Evolutionary conservation across 2,888 invertebrate genomes (phyloP).

Genomic region (Plebejus argus): DNA sequence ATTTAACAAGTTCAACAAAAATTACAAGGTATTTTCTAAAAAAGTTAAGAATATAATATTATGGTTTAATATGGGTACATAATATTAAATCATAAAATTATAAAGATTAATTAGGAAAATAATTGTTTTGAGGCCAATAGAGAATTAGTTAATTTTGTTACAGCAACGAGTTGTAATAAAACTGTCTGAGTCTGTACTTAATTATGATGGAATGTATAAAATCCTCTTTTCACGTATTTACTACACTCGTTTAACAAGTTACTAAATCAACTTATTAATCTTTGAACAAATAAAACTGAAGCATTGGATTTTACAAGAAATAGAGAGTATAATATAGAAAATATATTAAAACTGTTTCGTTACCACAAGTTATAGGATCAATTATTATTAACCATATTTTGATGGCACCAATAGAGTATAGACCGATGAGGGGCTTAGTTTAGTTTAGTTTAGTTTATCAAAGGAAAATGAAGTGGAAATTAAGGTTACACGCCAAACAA

Average conservation of each 20-base stretch:
- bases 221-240: background rate
- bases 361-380: background rate
- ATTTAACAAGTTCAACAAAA: background rate
- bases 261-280: background rate
- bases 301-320: background rate
- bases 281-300: background rate
- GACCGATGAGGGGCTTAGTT: background rate
- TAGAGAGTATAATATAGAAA: background rate
- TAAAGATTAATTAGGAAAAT: background rate
- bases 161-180: background rate
- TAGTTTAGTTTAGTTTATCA: too few relatives aligned
- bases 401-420: background rate
- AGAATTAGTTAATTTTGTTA: background rate
- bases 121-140: background rate
- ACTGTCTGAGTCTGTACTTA: constrained; percentile 12
- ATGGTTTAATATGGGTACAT: too few relatives aligned
- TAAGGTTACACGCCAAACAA: background rate
- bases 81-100: too few relatives aligned
- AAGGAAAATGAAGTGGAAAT: background rate
- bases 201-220: constrained; percentile 7
- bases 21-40: too few relatives aligned
- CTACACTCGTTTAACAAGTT: constrained; percentile 12
- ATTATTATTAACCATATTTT: background rate
- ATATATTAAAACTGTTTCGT: background rate
- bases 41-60: too few relatives aligned